Base-by-base conservation (phyloP, 2,888 invertebrate species). In the Lasioglossum morio region DNA sequence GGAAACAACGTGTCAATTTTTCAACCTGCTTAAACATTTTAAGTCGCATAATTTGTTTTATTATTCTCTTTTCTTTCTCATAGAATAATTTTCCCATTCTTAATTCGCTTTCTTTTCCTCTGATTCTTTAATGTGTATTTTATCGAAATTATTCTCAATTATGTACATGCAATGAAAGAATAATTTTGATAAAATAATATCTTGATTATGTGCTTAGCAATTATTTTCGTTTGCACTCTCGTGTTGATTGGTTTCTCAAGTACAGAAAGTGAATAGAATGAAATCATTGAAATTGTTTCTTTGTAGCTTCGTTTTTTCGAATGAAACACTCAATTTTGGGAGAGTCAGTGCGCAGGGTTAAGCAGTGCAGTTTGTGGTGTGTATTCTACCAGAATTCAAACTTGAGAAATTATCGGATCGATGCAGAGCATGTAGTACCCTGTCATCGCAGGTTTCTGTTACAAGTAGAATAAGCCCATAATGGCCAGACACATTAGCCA, bases 391-490 rank as follows among this genome's bases (percentile, higher is more conserved):
- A 16, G 60, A 63, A 63, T 16, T 63, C 60, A 63, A 63, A 63
- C 66, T 66, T 66, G 34, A 66, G 66, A 66, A 66, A 34, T 66
- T 66, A 30, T 66, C 66, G 66, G 66, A 66, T 66, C 66, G 66
- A 66, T 34, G 66, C 19, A 10, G 34, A 23, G 34, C 66, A 66
- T 34, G 66, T 30, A 34, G 30, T 34, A 30, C 30, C 66, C 66
- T 34, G 66, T 30, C 66, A 19, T 66, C 19, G 66, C 34, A 66
- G 34, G 66, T 66, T 66, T 66, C 66, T 34, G 66, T 19, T 66
- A 23, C 66, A 66, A 66, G 66, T 66, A 66, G 66, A 66, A 66
- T 66, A 34, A 66, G 66, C 34, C 16, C 66, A 34, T 66, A 66
- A 66, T 66, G 66, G 34, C 34, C 66, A 66, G 66, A 66, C 66